These are phyloP conservation scores for Addax nasomaculatus DNA, from an alignment of 2,113 vertebrate species.

Conservation along the genomic window DNA sequence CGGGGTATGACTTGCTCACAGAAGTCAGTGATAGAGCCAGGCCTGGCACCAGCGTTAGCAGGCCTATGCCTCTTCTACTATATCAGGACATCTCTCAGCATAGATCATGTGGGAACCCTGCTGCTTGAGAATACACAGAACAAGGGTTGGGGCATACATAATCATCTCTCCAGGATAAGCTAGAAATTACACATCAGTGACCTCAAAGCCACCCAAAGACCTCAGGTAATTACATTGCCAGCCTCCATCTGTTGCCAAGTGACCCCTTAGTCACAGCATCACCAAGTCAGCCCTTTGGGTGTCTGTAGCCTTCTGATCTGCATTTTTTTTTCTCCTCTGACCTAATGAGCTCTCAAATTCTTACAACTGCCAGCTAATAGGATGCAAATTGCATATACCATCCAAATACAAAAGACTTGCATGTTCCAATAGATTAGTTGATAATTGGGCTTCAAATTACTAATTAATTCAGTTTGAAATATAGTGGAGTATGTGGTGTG, in stretches of 20 bases:
- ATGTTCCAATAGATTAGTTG: slow-evolving; percentile 72
- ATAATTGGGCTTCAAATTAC: slow-evolving; percentile 81
- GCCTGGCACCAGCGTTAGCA: background rate
- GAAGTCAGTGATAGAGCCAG: background rate
- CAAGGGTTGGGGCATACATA: background rate
- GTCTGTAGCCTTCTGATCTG: background rate
- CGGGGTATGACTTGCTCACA: background rate
- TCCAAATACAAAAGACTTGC: slow-evolving; percentile 57
- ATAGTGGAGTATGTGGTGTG: slow-evolving; percentile 48
- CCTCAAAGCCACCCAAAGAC: background rate
- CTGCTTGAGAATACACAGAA: background rate
- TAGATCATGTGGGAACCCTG: background rate
- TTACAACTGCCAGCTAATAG: slow-evolving; percentile 59
- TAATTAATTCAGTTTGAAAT: slow-evolving; percentile 79
- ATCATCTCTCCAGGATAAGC: background rate
- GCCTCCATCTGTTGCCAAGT: slow-evolving; percentile 25
- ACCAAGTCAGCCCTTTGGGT: background rate
- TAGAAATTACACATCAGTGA: background rate
- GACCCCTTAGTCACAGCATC: slow-evolving; percentile 3
- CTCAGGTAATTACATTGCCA: slow-evolving; percentile 14
- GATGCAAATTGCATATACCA: slow-evolving; percentile 59
- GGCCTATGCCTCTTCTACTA: background rate
- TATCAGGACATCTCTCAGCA: background rate
- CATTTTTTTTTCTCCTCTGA: slow-evolving; percentile 5
- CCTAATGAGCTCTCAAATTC: slow-evolving; percentile 59